phyloP scores from a whole-genome alignment of 37 sponge, comb jelly and placozoan species.

The Beroe forskalii region DNA sequence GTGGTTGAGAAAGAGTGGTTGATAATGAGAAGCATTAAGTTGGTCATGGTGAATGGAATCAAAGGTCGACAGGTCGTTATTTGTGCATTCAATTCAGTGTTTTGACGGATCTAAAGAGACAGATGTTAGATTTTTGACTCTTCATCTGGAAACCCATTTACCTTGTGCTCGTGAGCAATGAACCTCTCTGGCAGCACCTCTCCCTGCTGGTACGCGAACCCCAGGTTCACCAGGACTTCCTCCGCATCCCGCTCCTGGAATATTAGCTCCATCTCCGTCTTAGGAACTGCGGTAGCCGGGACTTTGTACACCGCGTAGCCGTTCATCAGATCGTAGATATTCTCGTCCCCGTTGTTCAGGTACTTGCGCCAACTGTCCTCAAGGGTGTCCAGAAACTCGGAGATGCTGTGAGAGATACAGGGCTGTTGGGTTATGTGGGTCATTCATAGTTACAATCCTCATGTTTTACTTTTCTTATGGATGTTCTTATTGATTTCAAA shows the following conservation, averaged over 20 bases:
- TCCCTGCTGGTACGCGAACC: slow-evolving; percentile 17
- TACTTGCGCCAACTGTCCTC: slow-evolving; percentile 18
- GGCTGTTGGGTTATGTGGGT: background rate
- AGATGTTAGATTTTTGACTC: no score
- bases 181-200: slow-evolving; percentile 24
- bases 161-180: slow-evolving; percentile 37
- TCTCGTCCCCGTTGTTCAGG: slow-evolving; percentile 37
- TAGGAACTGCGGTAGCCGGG: slow-evolving; percentile 25
- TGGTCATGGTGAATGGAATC: no score
- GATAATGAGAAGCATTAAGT: background rate
- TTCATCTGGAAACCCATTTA: no score
- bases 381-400: background rate
- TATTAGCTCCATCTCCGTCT: slow-evolving; percentile 54
- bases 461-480: background rate
- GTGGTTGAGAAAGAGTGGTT: background rate
- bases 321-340: slow-evolving; percentile 39
- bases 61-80: no score
- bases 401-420: background rate
- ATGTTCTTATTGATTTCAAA: background rate
- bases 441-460: background rate
- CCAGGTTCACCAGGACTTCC: slow-evolving; percentile 43
- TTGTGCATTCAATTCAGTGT: no score
- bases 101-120: no score
- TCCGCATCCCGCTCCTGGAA: slow-evolving; percentile 62
- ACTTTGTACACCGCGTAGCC: slow-evolving; percentile 46